Evolutionary conservation across 2,113 vertebrate species (phyloP), one percentile per base, ranked within the genome.

Genomic region (Peromyscus leucopus): DNA sequence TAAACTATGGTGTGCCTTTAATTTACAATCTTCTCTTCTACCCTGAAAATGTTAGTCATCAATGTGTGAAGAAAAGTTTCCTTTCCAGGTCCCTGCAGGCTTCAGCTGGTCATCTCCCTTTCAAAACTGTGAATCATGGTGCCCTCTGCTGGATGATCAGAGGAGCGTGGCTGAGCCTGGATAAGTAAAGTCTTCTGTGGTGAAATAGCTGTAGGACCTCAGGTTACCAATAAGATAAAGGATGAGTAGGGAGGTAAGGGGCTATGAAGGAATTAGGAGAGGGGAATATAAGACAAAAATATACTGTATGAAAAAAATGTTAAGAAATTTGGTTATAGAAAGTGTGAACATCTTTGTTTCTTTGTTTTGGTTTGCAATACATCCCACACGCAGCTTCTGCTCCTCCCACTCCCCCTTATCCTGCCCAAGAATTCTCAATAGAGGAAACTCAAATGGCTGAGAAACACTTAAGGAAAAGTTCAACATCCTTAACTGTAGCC

Each of bases 121-220:
- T 94, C 80, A 22, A 61, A 7, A 7, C 63, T 55, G 61, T 82
- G 80, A 80, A 65, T 79, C 12, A 17, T 28, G 39, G 36, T 5
- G 48, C 59, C 83, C 65, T 93, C 57, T 97, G 80, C 76, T 89
- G 82, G 93, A 93, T 13, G 84, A n/a, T 39, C 17, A 51, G 51
- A 80, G 84, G 26, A 33, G 5, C 22, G 48, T 4, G 15, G 5
- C 55, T 42, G 71, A 96, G 13, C 19, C 7, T 22, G 83, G 26
- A 6, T 19, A 31, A 71, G 67, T 61, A 2, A 1, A 16, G 42
- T 31, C 12, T 80, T 72, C 42, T 88, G 39, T 24, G 82, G 46
- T 22, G 28, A 36, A n/a, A 15, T 22, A 36, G 10, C 48, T 72
- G 2, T 42, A 33, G 17, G 55, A 63, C 39, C 67, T 87, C 61